Conservation (phyloP, 1,140 invertebrate genomes). For the Anadara kagoshimensis region DNA sequence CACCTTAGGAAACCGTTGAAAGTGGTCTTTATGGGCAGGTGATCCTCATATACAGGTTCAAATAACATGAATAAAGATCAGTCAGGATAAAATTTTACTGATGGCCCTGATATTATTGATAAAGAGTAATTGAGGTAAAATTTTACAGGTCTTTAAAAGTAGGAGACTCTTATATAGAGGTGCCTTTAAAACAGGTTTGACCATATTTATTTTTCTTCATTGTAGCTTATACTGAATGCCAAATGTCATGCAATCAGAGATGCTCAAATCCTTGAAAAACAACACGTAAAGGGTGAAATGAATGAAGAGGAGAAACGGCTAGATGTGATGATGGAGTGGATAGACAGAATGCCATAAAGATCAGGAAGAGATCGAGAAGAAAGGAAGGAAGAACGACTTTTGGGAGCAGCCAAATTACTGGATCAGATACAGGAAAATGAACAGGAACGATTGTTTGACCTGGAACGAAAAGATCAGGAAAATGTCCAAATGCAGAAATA, state of each 20-base stretch:
- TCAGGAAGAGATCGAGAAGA: conserved; percentile 73
- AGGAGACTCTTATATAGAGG: too few species aligned
- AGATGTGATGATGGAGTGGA: conserved; percentile 75
- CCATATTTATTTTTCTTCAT: conserved; percentile 1
- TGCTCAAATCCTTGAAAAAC: conserved; percentile 73
- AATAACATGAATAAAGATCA: too few species aligned
- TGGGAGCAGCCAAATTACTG: conserved; percentile 71
- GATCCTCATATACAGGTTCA: too few species aligned
- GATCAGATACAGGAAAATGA: conserved; percentile 74
- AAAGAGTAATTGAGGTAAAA: too few species aligned
- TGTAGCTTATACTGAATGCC: conserved; percentile 73
- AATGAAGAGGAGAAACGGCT: conserved; percentile 70
- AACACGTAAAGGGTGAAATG: conserved; percentile 69
- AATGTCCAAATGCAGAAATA: conserved; percentile 72
- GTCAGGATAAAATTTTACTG: too few species aligned
- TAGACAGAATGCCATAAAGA: conserved; percentile 69
- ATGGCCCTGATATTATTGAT: too few species aligned
- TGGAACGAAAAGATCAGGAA: conserved; percentile 73
- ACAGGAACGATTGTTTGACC: conserved; percentile 68
- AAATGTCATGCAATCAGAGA: conserved; percentile 75
- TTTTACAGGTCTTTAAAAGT: too few species aligned
- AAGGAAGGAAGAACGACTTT: conserved; percentile 66
- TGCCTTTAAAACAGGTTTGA: background rate
- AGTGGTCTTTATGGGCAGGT: too few species aligned
- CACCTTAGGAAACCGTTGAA: too few species aligned